phyloP scores from a whole-genome alignment of 2,113 vertebrate species.

The Corythornis vintsioides region DNA sequence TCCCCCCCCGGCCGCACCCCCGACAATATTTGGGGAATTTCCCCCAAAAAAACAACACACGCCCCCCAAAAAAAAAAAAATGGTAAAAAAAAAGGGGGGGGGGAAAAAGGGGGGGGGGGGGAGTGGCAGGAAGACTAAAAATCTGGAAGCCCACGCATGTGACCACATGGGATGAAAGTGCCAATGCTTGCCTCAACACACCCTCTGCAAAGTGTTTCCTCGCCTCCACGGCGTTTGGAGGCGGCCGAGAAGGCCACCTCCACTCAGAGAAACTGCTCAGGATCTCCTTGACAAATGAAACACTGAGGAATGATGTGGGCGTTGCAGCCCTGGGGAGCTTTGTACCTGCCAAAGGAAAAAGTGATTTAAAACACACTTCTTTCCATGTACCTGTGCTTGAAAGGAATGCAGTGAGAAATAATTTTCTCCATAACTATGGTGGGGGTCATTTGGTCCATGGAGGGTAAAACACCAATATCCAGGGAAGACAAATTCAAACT shows the following conservation, averaged over 20 bases:
- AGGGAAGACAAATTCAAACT: not conserved
- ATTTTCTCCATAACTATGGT: rapidly evolving
- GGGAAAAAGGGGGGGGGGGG: not conserved
- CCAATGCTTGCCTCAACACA: not conserved
- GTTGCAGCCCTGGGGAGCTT: not conserved
- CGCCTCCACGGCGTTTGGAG: rapidly evolving
- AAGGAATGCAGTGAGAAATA: not conserved
- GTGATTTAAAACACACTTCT: not conserved
- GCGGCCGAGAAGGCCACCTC: not conserved
- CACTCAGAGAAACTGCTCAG: not conserved
- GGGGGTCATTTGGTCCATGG: rapidly evolving
- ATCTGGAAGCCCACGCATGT: not conserved
- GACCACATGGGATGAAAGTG: not conserved
- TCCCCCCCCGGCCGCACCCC: no score
- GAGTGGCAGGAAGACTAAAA: not conserved
- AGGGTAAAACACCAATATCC: not conserved
- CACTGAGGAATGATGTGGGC: not conserved
- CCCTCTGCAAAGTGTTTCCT: not conserved
- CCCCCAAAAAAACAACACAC: no score
- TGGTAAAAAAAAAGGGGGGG: no score
- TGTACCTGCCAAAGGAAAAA: not conserved
- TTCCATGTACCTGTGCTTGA: rapidly evolving
- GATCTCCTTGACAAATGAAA: not conserved
- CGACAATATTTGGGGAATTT: no score
- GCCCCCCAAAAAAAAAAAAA: no score